Percentiles rank a stretch among this genome's conserved stretches.
These are phyloP conservation scores for Zootermopsis nevadensis DNA, from an alignment of 2,888 invertebrate species.

Conservation along the genomic window DNA sequence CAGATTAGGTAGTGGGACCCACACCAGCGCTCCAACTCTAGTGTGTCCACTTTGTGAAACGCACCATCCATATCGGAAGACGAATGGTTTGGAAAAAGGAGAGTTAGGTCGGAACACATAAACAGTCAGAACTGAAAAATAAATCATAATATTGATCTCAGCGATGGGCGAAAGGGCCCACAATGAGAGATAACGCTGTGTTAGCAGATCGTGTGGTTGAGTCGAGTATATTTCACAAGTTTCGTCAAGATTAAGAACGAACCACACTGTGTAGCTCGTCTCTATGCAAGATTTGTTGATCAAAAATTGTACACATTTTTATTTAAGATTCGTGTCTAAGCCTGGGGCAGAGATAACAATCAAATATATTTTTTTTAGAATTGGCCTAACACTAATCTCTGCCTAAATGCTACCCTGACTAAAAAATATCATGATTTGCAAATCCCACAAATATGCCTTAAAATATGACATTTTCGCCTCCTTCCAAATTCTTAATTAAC, in stretches of 20 bases:
- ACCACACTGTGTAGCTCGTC: not conserved
- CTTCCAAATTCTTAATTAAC: too few relatives aligned
- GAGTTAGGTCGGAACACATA: conserved; percentile 29
- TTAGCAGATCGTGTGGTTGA: not conserved
- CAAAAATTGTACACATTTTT: too few relatives aligned
- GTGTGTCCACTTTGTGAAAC: not conserved
- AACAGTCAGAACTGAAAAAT: conserved; percentile 22
- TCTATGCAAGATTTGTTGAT: too few relatives aligned
- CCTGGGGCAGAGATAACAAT: too few relatives aligned
- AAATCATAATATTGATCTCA: conserved; percentile 30
- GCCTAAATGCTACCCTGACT: too few relatives aligned
- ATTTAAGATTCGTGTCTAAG: too few relatives aligned
- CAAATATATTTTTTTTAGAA: too few relatives aligned
- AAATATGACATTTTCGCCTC: too few relatives aligned
- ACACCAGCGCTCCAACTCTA: not conserved
- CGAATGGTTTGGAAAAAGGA: not conserved
- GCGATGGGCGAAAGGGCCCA: not conserved
- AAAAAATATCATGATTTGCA: too few relatives aligned
- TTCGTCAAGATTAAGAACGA: not conserved
- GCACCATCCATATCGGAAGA: conserved; percentile 20
- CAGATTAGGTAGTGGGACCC: not conserved
- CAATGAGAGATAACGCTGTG: not conserved
- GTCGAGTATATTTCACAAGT: not conserved
- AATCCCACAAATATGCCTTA: too few relatives aligned
- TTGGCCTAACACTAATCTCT: too few relatives aligned